Evolutionary conservation across 1,140 invertebrate species (phyloP).

Genomic region (Tetramorium alpestre): DNA sequence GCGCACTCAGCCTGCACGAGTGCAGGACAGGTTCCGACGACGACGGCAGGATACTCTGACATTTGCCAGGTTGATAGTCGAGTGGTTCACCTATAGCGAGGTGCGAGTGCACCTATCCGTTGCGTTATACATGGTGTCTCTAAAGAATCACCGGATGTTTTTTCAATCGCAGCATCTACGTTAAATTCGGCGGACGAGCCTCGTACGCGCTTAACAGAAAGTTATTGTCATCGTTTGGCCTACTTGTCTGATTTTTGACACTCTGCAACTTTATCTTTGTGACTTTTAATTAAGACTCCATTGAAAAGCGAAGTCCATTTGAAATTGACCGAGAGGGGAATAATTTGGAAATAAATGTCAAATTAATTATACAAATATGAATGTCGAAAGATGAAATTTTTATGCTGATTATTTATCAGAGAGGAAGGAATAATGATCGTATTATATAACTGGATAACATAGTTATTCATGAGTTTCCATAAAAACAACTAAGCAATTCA

Average conservation of each 20-base stretch:
- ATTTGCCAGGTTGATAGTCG: slow-evolving; percentile 76
- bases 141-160: background rate
- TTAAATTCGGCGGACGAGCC: background rate
- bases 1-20: slow-evolving; percentile 29
- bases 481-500: background rate
- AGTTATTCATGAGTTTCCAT: background rate
- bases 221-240: background rate
- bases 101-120: slow-evolving; percentile 44
- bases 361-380: background rate
- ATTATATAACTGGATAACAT: background rate
- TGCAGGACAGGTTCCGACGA: slow-evolving; percentile 67
- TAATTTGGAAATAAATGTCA: background rate
- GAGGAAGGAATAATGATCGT: background rate
- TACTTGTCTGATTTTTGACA: background rate
- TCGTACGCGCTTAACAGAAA: background rate
- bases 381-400: background rate
- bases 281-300: background rate
- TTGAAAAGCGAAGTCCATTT: background rate
- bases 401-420: too few relatives aligned
- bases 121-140: slow-evolving; percentile 57
- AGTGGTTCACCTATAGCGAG: slow-evolving; percentile 76
- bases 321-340: background rate
- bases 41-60: slow-evolving; percentile 73
- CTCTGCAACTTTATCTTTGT: background rate
- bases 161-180: background rate